Base-by-base conservation (phyloP, 2,113 vertebrate species). In the Gallinago media region DNA sequence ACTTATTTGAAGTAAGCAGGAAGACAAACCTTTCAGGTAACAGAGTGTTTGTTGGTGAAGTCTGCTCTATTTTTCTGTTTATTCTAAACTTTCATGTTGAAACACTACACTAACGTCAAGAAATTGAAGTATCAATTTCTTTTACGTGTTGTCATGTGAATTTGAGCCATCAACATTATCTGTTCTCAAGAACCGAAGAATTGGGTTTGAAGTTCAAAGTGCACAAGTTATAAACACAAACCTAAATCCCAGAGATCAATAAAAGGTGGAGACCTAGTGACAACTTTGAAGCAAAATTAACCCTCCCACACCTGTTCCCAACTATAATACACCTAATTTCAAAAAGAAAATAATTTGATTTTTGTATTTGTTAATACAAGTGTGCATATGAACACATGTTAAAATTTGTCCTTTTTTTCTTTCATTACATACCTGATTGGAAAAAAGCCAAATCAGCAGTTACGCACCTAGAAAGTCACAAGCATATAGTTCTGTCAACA, bases 381-480 rank as follows among this genome's bases (percentile, higher is more conserved):
- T 38, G 11, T 8, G 7, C 15, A 21, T 26, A 54, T 8, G 3
- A 50, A 72, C 8, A 16, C 2, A 27, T 19, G 47, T 13, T 82
- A 56, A 56, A 90, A 65, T 15, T 23, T 4, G 40, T 5, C 13
- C 7, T 61, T 38, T 56, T 27, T 31, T 34, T 11, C 44, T 66
- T 71, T 61, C 17, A 16, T 29, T 66, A 76, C 25, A 76, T 11
- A 65, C 76, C 29, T 54, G 23, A 46, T 3, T 29, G 40, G 31
- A 52, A 76, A 59, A 74, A 49, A 34, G 38, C 7, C 25, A 71
- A 67, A 74, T 40, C 8, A 50, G 8, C 15, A 79, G 26, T 47
- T 72, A 78, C 25, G 58, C 0, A 2, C 7, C 65, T 29, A 19
- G 12, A 31, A 87, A 8, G 2, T n/a, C 29, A n/a, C 3, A 2